Conservation (phyloP, 2,797 vertebrate genomes). For the Pangasius mekongensis region DNA sequence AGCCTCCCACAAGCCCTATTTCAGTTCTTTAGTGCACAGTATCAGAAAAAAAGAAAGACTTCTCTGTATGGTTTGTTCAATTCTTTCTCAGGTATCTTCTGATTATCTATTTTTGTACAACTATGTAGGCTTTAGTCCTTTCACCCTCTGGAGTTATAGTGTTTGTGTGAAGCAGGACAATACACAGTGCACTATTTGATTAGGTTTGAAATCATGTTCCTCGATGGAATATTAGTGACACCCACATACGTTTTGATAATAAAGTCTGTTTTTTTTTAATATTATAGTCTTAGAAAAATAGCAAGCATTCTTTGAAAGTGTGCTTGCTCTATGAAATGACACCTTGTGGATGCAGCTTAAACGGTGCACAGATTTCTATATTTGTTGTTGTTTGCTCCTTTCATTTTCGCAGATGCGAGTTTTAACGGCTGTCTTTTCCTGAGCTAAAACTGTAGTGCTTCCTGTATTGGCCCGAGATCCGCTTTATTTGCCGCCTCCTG, state of each 20-base stretch:
- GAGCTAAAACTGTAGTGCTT: constrained; percentile 46
- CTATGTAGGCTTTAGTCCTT: constrained; percentile 7
- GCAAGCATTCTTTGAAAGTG: background rate
- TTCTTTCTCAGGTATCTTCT: constrained; percentile 3
- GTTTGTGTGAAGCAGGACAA: background rate
- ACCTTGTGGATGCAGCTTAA: background rate
- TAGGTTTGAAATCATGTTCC: background rate
- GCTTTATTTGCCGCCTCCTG: constrained; percentile 64
- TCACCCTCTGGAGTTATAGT: background rate
- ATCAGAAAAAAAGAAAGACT: background rate
- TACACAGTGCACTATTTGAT: background rate
- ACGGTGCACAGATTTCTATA: constrained; percentile 21
- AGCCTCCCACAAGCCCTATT: constrained; percentile 19
- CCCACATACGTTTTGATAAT: background rate
- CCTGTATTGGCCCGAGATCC: constrained; percentile 60
- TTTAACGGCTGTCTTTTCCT: constrained; percentile 44
- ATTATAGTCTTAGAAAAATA: background rate
- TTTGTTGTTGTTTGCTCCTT: constrained; percentile 39
- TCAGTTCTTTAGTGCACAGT: background rate
- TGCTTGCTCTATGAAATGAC: background rate
- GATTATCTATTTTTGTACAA: constrained; percentile 10
- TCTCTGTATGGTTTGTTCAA: background rate
- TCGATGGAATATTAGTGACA: background rate
- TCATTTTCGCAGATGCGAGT: constrained; percentile 25
- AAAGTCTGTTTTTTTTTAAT: background rate